These are phyloP conservation scores for Echiichthys vipera DNA, from an alignment of 2,797 vertebrate genomes.

Conservation along the genomic window DNA sequence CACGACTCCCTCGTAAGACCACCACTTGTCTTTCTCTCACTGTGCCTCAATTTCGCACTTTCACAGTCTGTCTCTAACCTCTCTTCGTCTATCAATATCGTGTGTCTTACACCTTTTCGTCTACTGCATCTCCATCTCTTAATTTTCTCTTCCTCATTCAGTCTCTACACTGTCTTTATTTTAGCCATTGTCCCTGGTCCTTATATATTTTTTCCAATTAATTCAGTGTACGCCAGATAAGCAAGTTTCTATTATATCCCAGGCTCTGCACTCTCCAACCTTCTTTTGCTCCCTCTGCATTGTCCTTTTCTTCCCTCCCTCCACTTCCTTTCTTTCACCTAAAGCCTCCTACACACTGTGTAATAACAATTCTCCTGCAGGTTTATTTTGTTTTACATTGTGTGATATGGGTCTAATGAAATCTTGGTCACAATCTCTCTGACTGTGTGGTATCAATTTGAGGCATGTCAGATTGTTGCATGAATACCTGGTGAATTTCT, in stretches of 20 bases:
- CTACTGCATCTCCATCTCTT: background rate
- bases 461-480: slow-evolving; percentile 20
- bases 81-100: background rate
- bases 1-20: slow-evolving; percentile 55
- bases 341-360: slow-evolving; percentile 7
- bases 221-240: background rate
- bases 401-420: slow-evolving; percentile 29
- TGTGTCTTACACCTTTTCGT: background rate
- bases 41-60: slow-evolving; percentile 14
- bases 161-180: slow-evolving; percentile 2
- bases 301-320: background rate
- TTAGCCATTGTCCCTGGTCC: background rate
- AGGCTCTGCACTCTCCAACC: background rate
- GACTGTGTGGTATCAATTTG: slow-evolving; percentile 1
- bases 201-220: background rate
- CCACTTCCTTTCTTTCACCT: slow-evolving; percentile 2
- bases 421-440: slow-evolving; percentile 21
- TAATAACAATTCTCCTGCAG: slow-evolving; percentile 15
- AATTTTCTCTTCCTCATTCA: slow-evolving; percentile 9
- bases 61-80: slow-evolving; percentile 7
- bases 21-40: slow-evolving; percentile 36
- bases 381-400: slow-evolving; percentile 17
- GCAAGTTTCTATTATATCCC: slow-evolving; percentile 8
- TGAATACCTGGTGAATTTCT: slow-evolving; percentile 11
- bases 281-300: background rate